phyloP scores from a whole-genome alignment of 2,113 vertebrate genomes.

The Spilogale gracilis region DNA sequence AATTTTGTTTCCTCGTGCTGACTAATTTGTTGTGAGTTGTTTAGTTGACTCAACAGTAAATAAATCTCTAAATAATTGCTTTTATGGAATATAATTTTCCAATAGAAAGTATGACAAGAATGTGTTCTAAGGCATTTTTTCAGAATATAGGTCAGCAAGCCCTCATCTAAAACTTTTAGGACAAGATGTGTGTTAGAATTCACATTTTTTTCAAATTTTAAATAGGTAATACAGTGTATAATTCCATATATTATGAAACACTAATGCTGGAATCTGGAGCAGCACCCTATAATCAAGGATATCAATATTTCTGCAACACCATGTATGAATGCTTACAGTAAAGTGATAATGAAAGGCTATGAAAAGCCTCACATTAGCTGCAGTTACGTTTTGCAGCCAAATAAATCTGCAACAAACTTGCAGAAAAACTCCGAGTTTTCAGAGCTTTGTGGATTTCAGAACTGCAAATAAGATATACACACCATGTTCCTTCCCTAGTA shows the following conservation, averaged over 20 bases:
- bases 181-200: background rate
- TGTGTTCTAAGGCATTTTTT: background rate
- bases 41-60: background rate
- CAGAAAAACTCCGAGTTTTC: background rate
- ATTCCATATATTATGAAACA: background rate
- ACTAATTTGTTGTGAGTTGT: conserved; percentile 22
- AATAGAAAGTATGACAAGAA: background rate
- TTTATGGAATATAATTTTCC: conserved; percentile 37
- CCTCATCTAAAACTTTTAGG: background rate
- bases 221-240: background rate
- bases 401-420: conserved; percentile 35
- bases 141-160: background rate
- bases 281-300: background rate
- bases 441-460: conserved; percentile 45
- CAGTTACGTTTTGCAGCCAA: background rate
- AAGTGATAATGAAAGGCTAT: background rate
- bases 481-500: background rate
- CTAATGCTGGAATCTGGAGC: background rate
- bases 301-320: background rate
- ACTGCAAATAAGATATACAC: background rate
- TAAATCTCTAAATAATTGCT: background rate
- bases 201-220: conserved; percentile 7
- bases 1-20: background rate
- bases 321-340: background rate
- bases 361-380: background rate